These are phyloP conservation scores for Etheostoma spectabile DNA, from an alignment of 2,113 vertebrate species.

Conservation along the genomic window DNA sequence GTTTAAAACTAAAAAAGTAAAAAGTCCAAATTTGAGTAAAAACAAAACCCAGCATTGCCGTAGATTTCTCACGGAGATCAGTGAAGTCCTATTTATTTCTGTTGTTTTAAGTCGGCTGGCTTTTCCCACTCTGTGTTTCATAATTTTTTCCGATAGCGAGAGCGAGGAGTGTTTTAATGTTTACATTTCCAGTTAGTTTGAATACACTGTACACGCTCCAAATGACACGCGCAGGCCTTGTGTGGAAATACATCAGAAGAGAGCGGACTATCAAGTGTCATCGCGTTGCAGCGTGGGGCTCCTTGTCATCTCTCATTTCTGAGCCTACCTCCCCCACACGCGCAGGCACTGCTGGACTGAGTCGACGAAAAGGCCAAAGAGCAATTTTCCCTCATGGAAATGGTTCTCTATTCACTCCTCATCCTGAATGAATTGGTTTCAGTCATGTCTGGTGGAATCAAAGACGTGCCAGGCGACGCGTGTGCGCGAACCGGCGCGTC, in stretches of 20 bases:
- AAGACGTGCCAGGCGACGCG: conserved; percentile 53
- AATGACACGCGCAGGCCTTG: conserved; percentile 26
- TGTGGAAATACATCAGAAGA: conserved; percentile 48
- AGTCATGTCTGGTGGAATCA: conserved; percentile 74
- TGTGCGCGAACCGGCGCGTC: conserved; percentile 21
- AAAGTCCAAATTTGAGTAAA: background rate
- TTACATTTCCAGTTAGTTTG: conserved; percentile 35
- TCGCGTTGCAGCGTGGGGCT: too few species aligned
- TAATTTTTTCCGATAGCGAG: background rate
- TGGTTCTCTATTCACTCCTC: conserved; percentile 78
- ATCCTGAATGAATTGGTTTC: conserved; percentile 78
- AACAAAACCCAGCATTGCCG: background rate
- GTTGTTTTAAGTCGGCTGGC: background rate
- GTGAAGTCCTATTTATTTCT: background rate
- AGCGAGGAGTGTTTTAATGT: conserved; percentile 14
- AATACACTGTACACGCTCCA: conserved; percentile 3
- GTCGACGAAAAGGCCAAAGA: conserved; percentile 75
- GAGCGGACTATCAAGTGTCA: conserved; percentile 47
- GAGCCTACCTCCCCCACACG: conserved; percentile 73
- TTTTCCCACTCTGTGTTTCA: conserved; percentile 9
- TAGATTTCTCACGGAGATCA: conserved; percentile 16
- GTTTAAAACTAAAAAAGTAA: conserved; percentile 10
- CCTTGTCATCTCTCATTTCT: conserved; percentile 66
- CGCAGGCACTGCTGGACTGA: conserved; percentile 73
- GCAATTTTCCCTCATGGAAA: conserved; percentile 80